Conservation (phyloP, 1,140 invertebrate genomes). For the Sitophilus oryzae region DNA sequence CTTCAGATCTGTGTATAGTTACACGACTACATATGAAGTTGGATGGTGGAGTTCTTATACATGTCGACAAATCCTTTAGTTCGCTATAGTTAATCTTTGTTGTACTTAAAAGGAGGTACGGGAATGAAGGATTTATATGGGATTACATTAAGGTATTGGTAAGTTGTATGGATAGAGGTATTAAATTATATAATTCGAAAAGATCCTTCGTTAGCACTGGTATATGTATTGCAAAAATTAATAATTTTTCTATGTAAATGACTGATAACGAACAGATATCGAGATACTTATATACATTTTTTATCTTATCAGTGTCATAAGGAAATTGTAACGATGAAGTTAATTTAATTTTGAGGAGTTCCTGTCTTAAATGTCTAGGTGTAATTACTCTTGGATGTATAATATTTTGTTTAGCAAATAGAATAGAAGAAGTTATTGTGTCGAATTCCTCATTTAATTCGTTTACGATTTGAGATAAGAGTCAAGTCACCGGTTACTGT, state of each 20-base stretch:
- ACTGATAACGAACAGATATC: conserved; percentile 6
- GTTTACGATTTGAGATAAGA: too few relatives aligned
- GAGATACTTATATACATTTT: conserved; percentile 8
- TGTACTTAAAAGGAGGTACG: conserved; percentile 11
- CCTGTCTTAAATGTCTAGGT: too few relatives aligned
- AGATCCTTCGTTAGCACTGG: background rate
- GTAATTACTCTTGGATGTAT: conserved; percentile 21
- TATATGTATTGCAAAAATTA: conserved; percentile 7
- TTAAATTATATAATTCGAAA: conserved; percentile 9
- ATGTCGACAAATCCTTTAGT: conserved; percentile 9
- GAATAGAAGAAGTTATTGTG: conserved; percentile 17
- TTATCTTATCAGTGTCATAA: conserved; percentile 2
- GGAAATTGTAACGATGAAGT: too few relatives aligned
- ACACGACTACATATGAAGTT: background rate
- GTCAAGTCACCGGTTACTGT: conserved; percentile 3
- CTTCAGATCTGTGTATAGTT: background rate
- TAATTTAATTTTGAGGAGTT: too few relatives aligned
- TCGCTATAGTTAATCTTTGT: conserved; percentile 9
- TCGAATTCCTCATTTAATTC: too few relatives aligned
- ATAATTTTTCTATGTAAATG: too few relatives aligned
- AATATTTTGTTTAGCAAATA: conserved; percentile 24
- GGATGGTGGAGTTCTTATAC: background rate
- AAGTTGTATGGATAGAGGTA: background rate
- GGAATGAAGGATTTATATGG: conserved; percentile 10
- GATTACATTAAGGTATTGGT: conserved; percentile 1